Evolutionary conservation across 1,140 invertebrate genomes (phyloP).

Genomic region (Paraescarpia echinospica): DNA sequence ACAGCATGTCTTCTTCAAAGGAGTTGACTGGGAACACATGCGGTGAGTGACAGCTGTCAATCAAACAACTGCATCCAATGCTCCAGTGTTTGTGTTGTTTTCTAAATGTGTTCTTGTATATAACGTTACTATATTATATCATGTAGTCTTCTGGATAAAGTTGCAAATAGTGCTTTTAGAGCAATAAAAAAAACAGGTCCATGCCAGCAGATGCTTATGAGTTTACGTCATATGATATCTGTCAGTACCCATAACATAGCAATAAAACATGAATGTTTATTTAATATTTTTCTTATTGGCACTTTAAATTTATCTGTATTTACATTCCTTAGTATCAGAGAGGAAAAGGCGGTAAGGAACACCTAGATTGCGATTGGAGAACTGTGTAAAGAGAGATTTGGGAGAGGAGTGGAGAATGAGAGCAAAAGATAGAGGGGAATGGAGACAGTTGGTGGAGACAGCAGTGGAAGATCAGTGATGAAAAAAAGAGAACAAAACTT

Average conservation of each 20-base stretch:
- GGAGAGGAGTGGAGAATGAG: no score
- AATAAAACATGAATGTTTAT: no score
- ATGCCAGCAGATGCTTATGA: not conserved
- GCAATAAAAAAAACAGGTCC: not conserved
- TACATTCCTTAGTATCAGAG: no score
- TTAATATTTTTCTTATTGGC: no score
- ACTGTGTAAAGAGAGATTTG: no score
- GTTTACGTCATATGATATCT: not conserved
- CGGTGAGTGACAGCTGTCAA: conserved; percentile 58
- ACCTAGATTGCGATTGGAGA: no score
- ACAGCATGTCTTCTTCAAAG: conserved; percentile 81
- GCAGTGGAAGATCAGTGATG: no score
- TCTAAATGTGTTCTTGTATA: not conserved
- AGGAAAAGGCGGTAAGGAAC: no score
- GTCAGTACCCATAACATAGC: not conserved
- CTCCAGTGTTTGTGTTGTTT: not conserved
- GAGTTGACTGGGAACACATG: conserved; percentile 90
- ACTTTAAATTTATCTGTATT: no score
- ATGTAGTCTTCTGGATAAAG: not conserved
- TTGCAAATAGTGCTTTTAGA: not conserved
- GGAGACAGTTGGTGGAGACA: no score
- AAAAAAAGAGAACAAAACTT: no score
- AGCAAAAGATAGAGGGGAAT: no score
- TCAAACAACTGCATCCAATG: not conserved
- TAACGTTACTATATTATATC: not conserved